A percentile compares a stretch with the other conserved stretches of the same genome.
Conservation (phyloP, 2,888 invertebrate genomes). For the Priocnemis perturbator region DNA sequence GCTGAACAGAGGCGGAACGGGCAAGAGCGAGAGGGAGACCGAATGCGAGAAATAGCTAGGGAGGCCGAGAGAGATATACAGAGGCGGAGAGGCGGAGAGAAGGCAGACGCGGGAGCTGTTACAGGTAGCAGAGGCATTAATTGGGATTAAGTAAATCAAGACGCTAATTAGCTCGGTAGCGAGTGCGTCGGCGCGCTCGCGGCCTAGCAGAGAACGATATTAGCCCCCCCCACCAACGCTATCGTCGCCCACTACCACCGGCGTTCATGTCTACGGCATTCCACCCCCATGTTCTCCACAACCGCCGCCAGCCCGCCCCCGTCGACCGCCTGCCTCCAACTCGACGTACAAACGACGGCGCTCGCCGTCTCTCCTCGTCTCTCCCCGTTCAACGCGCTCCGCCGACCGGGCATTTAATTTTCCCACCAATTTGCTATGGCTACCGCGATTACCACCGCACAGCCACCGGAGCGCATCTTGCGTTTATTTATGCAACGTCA, state of each 20-base stretch:
- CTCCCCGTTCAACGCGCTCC: slow-evolving; percentile 18
- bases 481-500: slow-evolving; percentile 32
- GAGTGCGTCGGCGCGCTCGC: slow-evolving; percentile 36
- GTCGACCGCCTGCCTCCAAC: slow-evolving; percentile 20
- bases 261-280: slow-evolving; percentile 38
- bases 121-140: slow-evolving; percentile 70
- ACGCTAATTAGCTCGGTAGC: slow-evolving; percentile 74
- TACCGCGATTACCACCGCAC: slow-evolving; percentile 30
- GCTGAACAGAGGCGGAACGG: slow-evolving; percentile 22
- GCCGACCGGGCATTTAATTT: slow-evolving; percentile 55
- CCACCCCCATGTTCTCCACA: slow-evolving; percentile 19
- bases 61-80: background rate
- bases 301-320: background rate
- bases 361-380: slow-evolving; percentile 25
- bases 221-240: slow-evolving; percentile 20
- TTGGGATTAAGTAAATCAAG: slow-evolving; percentile 76
- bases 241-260: slow-evolving; percentile 43
- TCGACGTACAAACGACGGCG: background rate
- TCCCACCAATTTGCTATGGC: slow-evolving; percentile 58
- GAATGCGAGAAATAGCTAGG: slow-evolving; percentile 17
- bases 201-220: slow-evolving; percentile 3
- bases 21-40: slow-evolving; percentile 4
- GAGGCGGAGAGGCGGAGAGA: slow-evolving; percentile 14
- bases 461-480: background rate
- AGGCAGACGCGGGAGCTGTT: slow-evolving; percentile 41